Base-by-base conservation (phyloP, 2,888 invertebrate species). In the Tiphia femorata region DNA sequence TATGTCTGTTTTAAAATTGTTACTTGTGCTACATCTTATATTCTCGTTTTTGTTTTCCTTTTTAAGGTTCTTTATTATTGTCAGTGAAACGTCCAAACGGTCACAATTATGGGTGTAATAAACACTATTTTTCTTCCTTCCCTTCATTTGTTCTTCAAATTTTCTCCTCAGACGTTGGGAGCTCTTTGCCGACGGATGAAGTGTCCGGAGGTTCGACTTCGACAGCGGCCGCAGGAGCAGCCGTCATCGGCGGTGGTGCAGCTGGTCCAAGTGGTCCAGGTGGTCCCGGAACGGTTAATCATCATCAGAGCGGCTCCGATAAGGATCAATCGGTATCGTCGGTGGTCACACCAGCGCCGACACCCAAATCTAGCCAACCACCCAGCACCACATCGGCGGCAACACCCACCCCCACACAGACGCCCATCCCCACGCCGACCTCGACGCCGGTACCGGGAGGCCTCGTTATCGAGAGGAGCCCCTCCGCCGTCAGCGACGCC, bases 401-500 rank as follows among this genome's bases (percentile, higher is more conserved):
- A 52, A 69, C 70, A 42, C 70, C 73, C 14, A 69, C 72, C 20
- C 64, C 59, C n/a, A 57, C 53, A 16, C 23, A 70, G 21, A 61
- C 75, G 20, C 61, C 70, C 17, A 68, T 72, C 25, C 64, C 65
- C 17, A 60, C 65, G 25, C 64, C 68, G 43, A 75, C 79, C 53
- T 78, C 83, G 48, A 75, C 84, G 30, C 81, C 85, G 58, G 44
- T 68, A 52, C 63, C 73, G 46, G 68, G 75, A 58, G 73, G 76
- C 52, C 74, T 73, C 56, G 64, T 75, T 53, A 75, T 81, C 70
- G 82, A 83, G 67, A 77, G 80, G 64, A 80, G 80, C 70, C 90
- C 91, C 63, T 90, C 91, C 54, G 89, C 89, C 58, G 87, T 90
- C 69, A 91, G 88, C 81, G 90, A 88, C 85, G 86, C 88, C 63